Conservation (phyloP, 2,797 vertebrate species). For the Phaenicophaeus curvirostris region DNA sequence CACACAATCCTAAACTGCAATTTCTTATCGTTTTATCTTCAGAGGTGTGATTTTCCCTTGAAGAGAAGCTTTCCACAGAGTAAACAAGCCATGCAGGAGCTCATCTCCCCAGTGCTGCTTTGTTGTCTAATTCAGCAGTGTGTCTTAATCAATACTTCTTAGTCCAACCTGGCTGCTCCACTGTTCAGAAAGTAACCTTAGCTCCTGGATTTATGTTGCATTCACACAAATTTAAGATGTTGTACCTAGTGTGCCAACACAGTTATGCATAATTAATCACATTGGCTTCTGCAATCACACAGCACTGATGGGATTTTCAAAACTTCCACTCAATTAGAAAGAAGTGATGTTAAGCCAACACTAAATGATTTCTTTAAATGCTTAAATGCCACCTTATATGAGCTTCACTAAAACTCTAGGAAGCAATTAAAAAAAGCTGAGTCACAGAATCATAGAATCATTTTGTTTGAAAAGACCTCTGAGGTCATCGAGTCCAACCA, state of each 20-base stretch:
- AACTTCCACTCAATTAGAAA: neutral
- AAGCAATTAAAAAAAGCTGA: neutral
- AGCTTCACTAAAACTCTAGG: neutral
- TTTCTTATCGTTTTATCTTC: neutral
- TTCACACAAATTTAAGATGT: neutral
- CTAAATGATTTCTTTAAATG: neutral
- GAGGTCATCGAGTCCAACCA: no score
- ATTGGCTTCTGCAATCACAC: neutral
- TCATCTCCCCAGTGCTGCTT: neutral
- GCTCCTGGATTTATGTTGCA: neutral
- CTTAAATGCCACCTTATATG: neutral
- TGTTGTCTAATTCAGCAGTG: accelerated
- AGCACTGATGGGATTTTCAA: neutral
- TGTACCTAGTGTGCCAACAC: neutral
- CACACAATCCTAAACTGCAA: neutral
- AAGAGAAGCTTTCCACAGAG: neutral
- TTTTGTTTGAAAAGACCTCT: no score
- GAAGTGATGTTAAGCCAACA: neutral
- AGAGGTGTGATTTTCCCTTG: neutral
- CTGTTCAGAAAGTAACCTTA: neutral
- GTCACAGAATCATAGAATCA: no score
- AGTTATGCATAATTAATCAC: neutral
- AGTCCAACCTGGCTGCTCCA: neutral
- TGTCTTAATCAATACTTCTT: neutral
- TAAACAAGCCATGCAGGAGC: accelerated